Conservation (phyloP, 2,888 invertebrate species). For the Scaptomyza caliginosa region DNA sequence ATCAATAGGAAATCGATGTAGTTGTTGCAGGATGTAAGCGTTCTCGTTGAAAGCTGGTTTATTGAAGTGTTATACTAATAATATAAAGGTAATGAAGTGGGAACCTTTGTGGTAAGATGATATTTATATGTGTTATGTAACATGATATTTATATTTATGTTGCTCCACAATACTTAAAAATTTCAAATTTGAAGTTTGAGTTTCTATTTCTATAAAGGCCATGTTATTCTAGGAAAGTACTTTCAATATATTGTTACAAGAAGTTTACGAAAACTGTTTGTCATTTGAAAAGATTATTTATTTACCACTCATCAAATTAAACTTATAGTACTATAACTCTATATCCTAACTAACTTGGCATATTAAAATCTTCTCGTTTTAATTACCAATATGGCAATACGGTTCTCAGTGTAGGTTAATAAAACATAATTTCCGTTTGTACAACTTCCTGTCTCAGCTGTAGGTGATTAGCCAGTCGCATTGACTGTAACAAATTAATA, state of each 20-base stretch:
- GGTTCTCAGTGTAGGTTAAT: neutral
- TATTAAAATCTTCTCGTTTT: neutral
- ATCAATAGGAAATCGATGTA: slow-evolving; percentile 52
- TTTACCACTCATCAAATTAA: too few relatives aligned
- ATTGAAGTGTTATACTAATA: slow-evolving; percentile 10
- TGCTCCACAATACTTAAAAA: slow-evolving; percentile 7
- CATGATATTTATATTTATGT: slow-evolving; percentile 25
- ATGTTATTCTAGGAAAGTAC: neutral
- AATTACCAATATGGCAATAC: neutral
- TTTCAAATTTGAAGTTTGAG: neutral
- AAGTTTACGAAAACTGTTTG: neutral
- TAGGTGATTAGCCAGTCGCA: slow-evolving; percentile 45
- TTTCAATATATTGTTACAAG: neutral
- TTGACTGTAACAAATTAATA: slow-evolving; percentile 16
- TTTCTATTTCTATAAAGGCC: neutral
- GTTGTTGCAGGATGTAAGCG: slow-evolving; percentile 13
- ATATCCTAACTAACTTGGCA: too few relatives aligned
- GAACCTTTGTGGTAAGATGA: slow-evolving; percentile 18
- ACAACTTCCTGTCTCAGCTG: slow-evolving; percentile 3
- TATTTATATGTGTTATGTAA: slow-evolving; percentile 24
- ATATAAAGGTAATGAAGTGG: neutral
- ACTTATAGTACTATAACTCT: too few relatives aligned
- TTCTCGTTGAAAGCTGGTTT: slow-evolving; percentile 4
- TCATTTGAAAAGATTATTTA: too few relatives aligned
- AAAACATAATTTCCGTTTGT: slow-evolving; percentile 5